These are phyloP conservation scores for Catagonus wagneri DNA, from an alignment of 2,113 vertebrate species.

Conservation along the genomic window DNA sequence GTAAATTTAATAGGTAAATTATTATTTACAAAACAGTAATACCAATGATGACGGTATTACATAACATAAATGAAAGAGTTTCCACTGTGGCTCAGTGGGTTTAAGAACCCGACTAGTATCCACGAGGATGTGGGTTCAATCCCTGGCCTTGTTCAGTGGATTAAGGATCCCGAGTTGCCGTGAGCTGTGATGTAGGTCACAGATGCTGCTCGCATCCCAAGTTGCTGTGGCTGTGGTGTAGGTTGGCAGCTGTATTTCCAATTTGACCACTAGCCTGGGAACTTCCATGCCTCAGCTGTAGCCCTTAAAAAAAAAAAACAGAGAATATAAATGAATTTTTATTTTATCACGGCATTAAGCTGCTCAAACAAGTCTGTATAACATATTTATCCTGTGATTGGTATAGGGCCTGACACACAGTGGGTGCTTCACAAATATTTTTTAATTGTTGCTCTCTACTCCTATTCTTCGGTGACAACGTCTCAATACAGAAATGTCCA, in stretches of 20 bases:
- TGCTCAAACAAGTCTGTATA: not conserved
- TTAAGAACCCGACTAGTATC: too few species aligned
- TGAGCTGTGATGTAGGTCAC: too few species aligned
- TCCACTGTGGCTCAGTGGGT: too few species aligned
- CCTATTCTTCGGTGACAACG: not conserved
- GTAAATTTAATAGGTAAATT: not conserved
- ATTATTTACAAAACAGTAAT: not conserved
- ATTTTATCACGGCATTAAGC: not conserved
- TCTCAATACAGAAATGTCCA: not conserved
- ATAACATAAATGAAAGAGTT: not conserved
- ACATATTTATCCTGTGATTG: fast-evolving
- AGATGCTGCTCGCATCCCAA: too few species aligned
- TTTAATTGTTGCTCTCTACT: not conserved
- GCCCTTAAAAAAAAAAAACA: too few species aligned
- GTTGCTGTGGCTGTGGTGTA: too few species aligned
- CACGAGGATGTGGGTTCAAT: too few species aligned
- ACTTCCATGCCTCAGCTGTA: too few species aligned
- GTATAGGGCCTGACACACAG: not conserved
- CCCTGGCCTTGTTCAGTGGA: too few species aligned
- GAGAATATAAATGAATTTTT: not conserved
- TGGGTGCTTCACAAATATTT: not conserved
- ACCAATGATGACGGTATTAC: not conserved
- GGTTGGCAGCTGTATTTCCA: too few species aligned
- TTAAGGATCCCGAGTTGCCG: too few species aligned
- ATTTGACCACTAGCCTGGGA: too few species aligned